Percentiles rank a stretch among this genome's conserved stretches.
phyloP scores from a whole-genome alignment of 1,140 invertebrate species.

The Drosophila fuyamai region DNA sequence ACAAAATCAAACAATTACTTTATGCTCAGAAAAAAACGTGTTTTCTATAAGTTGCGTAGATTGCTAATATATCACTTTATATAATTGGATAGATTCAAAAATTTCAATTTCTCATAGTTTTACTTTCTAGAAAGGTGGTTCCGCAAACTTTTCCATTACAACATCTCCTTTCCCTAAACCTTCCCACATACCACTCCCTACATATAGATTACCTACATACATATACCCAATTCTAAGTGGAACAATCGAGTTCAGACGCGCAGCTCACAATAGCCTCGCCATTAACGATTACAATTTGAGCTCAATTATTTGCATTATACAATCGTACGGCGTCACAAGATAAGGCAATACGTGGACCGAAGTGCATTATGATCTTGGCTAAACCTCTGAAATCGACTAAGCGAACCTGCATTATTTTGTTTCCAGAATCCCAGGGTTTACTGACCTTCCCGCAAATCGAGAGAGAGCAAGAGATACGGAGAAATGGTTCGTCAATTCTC shows the following conservation, averaged over 20 bases:
- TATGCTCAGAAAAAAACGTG: no score
- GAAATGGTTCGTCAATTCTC: constrained; percentile 66
- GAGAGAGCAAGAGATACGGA: constrained; percentile 5
- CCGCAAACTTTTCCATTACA: constrained; percentile 24
- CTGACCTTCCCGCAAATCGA: constrained; percentile 34
- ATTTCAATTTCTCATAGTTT: no score
- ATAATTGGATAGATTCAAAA: no score
- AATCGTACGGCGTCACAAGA: constrained; percentile 47
- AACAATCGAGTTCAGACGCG: constrained; percentile 55
- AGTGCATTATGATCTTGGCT: constrained; percentile 64
- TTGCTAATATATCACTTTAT: no score
- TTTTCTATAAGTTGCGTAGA: no score
- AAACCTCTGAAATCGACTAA: constrained; percentile 28
- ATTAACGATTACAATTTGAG: constrained; percentile 63
- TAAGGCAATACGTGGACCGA: constrained; percentile 45
- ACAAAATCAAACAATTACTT: no score
- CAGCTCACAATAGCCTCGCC: constrained; percentile 55
- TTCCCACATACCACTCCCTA: constrained; percentile 17
- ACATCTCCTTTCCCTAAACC: not conserved
- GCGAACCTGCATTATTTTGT: constrained; percentile 15
- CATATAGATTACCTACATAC: constrained; percentile 11
- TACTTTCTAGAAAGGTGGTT: not conserved
- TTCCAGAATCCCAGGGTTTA: constrained; percentile 52
- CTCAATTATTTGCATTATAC: constrained; percentile 70
- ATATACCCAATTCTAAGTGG: constrained; percentile 39